Evolutionary conservation across 2,888 invertebrate genomes (phyloP).

Genomic region (Tetropium fuscum): DNA sequence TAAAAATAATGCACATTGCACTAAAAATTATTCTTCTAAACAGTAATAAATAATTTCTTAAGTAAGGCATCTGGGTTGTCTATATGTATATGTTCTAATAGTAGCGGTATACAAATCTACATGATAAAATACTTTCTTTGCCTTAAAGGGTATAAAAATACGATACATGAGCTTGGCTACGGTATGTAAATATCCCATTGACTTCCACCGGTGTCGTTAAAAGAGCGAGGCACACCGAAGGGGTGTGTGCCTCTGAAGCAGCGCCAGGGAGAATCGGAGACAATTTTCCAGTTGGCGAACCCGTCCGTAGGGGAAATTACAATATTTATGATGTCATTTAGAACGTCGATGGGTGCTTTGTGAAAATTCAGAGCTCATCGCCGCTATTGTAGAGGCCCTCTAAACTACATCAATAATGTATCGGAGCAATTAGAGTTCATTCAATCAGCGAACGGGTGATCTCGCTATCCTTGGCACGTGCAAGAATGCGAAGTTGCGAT

Average conservation of each 20-base stretch:
- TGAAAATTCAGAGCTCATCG: conserved; percentile 54
- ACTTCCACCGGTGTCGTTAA: conserved; percentile 17
- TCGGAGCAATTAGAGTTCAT: conserved; percentile 59
- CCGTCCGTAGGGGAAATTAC: conserved; percentile 59
- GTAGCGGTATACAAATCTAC: too few relatives aligned
- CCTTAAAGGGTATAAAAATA: too few relatives aligned
- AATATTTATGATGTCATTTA: conserved; percentile 65
- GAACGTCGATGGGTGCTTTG: conserved; percentile 59
- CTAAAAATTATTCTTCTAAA: too few relatives aligned
- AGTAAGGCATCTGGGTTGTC: too few relatives aligned
- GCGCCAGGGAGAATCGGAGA: conserved; percentile 46
- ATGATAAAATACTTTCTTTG: too few relatives aligned
- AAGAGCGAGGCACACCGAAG: conserved; percentile 8
- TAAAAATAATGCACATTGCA: too few relatives aligned
- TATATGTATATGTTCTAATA: too few relatives aligned
- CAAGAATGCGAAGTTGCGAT: conserved; percentile 25
- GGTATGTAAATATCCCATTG: conserved; percentile 17
- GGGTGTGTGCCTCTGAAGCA: conserved; percentile 25
- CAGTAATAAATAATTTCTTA: too few relatives aligned
- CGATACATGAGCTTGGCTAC: conserved; percentile 10
- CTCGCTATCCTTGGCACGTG: conserved; percentile 47
- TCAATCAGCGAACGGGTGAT: conserved; percentile 52
- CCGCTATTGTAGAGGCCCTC: conserved; percentile 52
- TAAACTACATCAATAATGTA: conserved; percentile 61
- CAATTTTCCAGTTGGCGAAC: conserved; percentile 55